Base-by-base conservation (phyloP, 2,797 vertebrate species). In the Phoeniculus purpureus region DNA sequence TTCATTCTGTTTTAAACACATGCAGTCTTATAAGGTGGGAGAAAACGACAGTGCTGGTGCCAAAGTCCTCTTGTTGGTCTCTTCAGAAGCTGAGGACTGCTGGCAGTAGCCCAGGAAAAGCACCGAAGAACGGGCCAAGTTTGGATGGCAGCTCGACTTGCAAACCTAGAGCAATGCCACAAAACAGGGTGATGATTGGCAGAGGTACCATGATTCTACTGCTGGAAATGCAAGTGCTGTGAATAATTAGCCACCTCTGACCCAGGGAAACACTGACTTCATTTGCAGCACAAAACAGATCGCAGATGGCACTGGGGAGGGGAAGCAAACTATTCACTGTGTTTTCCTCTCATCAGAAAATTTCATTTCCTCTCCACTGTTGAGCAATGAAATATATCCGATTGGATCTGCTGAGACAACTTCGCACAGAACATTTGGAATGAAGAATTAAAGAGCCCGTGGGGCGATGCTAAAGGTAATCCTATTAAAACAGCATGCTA, bases 161-260 rank as follows among this genome's bases (percentile, higher is more conserved):
- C 66, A 87, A 81, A 75, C 15, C 74, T 47, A 56, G 31, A 84
- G 82, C 34, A 29, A 40, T 29, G 56, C 66, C 47, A 70, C 6
- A 1, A 34, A 64, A 7, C 7, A 81, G 73, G 47, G 40, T 12
- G 45, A 85, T 76, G 82, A 95, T 20, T 89, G 89, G 71, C 93
- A 95, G 73, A 59, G 58, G 71, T 56, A 21, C 34, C 81, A 51
- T 45, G 52, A 71, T n/a, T 67, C 29, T 75, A 32, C 32, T 75
- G 81, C 92, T 94, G 56, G 62, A 94, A 78, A 91, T 91, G 80
- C 77, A 94, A 92, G 79, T 71, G 87, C 60, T 83, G 25, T 79
- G 94, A 94, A 93, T 93, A 96, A 94, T 95, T 78, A 93, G 59
- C 59, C 87, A 93, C 91, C 92, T 92, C 82, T 95, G 92, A 95